Evolutionary conservation across 2,113 vertebrate species (phyloP).

Genomic region (Perognathus longimembris): DNA sequence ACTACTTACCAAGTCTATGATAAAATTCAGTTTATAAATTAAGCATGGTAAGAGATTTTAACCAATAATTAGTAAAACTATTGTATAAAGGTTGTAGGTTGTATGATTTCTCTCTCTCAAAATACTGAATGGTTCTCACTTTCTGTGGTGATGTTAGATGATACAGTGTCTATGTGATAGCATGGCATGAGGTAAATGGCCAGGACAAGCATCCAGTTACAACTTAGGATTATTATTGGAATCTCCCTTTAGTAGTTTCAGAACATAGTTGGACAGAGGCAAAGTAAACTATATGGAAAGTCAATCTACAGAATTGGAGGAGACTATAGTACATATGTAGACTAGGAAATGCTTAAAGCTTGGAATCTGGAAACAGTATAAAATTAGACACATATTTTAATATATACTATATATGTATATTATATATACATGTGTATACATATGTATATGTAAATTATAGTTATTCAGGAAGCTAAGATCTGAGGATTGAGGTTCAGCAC

Average conservation of each 20-base stretch:
- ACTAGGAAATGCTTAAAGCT: slow-evolving; percentile 1
- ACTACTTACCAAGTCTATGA: background rate
- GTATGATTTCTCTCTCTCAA: background rate
- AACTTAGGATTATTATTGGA: background rate
- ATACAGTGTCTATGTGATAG: background rate
- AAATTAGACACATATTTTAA: background rate
- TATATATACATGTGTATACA: no score
- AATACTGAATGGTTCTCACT: background rate
- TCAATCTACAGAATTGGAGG: background rate
- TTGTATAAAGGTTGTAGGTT: background rate
- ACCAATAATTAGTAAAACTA: background rate
- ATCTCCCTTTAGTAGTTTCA: background rate
- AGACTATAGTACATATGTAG: background rate
- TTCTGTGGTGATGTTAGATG: background rate
- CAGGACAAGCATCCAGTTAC: background rate
- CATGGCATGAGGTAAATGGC: background rate
- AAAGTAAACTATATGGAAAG: background rate
- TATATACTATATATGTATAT: no score
- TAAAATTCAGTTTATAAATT: background rate
- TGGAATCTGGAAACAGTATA: slow-evolving; percentile 32
- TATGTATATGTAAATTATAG: background rate
- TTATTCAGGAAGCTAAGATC: background rate
- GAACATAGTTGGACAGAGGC: background rate
- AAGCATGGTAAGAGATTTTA: background rate
- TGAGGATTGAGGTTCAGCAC: no score